Conservation (phyloP, 2,888 invertebrate species). For the Drosophila stalkeri region DNA sequence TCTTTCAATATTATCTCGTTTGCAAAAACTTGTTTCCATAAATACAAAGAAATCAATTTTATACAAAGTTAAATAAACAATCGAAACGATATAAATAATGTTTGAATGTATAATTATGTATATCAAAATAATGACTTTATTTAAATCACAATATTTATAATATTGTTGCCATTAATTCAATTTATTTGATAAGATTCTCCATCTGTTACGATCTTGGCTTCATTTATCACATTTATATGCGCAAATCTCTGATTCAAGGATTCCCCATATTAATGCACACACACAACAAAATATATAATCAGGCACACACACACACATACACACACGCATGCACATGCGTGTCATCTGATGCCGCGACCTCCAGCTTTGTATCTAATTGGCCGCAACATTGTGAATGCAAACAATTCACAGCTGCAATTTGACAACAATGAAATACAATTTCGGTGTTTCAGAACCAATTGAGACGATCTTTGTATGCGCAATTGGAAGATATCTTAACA, state of each 20-base stretch:
- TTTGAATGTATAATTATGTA: not conserved
- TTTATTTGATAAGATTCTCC: not conserved
- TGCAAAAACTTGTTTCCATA: not conserved
- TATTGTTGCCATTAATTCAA: not conserved
- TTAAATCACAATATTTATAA: not conserved
- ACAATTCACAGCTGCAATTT: constrained; percentile 50
- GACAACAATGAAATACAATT: constrained; percentile 40
- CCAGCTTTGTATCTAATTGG: constrained; percentile 49
- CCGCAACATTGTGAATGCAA: constrained; percentile 36
- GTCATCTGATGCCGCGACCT: constrained; percentile 36
- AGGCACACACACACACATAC: not conserved
- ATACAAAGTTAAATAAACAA: not conserved
- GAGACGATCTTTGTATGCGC: constrained; percentile 43
- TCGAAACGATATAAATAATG: not conserved
- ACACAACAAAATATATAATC: not conserved
- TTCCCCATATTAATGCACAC: constrained; percentile 7
- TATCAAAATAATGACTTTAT: not conserved
- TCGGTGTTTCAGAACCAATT: constrained; percentile 51
- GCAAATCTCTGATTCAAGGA: constrained; percentile 22
- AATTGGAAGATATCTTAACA: constrained; percentile 61
- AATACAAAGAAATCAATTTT: not conserved
- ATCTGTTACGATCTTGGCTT: not conserved
- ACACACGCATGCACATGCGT: not conserved
- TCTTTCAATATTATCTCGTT: not conserved
- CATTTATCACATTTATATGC: constrained; percentile 2